Conservation (phyloP, 2,797 vertebrate species). For the Varecia variegata region DNA sequence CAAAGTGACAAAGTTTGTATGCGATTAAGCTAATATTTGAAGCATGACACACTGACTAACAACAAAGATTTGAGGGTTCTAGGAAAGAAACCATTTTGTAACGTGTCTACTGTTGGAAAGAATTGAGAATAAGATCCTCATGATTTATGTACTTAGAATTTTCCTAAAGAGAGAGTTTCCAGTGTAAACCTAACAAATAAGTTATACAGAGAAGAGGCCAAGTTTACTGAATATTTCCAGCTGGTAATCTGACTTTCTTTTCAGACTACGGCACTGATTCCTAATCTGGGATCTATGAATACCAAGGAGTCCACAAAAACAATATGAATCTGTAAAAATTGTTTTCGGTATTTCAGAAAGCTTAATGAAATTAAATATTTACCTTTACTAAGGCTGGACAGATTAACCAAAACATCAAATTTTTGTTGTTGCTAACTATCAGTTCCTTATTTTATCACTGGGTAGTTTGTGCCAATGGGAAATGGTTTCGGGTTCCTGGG, state of each 20-base stretch:
- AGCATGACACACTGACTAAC: background rate
- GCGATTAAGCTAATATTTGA: background rate
- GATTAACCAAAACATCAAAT: background rate
- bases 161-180: background rate
- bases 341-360: constrained; percentile 12
- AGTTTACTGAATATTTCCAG: background rate
- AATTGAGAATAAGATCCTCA: background rate
- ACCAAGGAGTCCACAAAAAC: background rate
- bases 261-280: background rate
- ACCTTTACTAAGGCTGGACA: background rate
- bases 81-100: background rate
- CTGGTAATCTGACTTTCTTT: background rate
- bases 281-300: background rate
- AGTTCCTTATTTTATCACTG: background rate
- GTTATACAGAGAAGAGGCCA: background rate
- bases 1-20: background rate
- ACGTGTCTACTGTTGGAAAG: background rate
- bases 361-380: background rate
- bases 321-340: background rate
- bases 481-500: background rate
- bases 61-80: background rate
- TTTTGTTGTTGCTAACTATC: background rate
- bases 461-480: background rate
- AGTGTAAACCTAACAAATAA: background rate
- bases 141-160: background rate